Evolutionary conservation across 2,888 invertebrate species (phyloP), one percentile per base, ranked within the genome.

Genomic region (Cephus runcator): DNA sequence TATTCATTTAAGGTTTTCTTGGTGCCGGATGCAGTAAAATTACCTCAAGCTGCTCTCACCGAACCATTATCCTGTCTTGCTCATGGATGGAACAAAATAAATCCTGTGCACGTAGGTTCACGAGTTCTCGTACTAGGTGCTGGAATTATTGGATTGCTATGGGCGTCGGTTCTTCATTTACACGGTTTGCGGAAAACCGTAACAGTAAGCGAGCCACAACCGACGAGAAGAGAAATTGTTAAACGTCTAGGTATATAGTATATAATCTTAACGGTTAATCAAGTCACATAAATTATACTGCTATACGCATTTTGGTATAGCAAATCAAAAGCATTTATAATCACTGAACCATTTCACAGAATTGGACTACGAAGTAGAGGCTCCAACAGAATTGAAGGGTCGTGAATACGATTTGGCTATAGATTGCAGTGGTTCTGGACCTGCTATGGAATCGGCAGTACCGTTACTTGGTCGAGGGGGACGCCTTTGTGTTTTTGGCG

Each of bases 391-490:
- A 3, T 85, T 95, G 79, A 93, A 92, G 6, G 90, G 92, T 1
- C 92, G 93, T 30, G 90, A 92, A 1, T 95, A 94, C 83, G 95
- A 96, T 84, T 91, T 95, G 71, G 93, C 94, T 12, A 92, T 96
- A n/a, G 96, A 96, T 83, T 96, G 96, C 86, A 95, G 95, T 87
- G 96, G 96, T 88, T 94, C 93, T 12, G 94, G 94, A 1, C 94
- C 94, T 79, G 96, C 95, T 0, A 94, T 95, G 91, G 95, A 95
- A 87, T 92, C 93, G 3, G 94, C 92, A 3, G 90, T 95, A 76
- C 91, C 93, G 56, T 91, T 94, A 68, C 79, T 96, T 79, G 91
- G 90, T 12, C 91, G 90, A 1, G 95, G 95, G 0, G 96, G 95
- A 0, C 95, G 94, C 83, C 93, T 95, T 73, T 94, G 95, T 9